Evolutionary conservation across 2,888 invertebrate species (phyloP).

Genomic region (Pollenia angustigena): DNA sequence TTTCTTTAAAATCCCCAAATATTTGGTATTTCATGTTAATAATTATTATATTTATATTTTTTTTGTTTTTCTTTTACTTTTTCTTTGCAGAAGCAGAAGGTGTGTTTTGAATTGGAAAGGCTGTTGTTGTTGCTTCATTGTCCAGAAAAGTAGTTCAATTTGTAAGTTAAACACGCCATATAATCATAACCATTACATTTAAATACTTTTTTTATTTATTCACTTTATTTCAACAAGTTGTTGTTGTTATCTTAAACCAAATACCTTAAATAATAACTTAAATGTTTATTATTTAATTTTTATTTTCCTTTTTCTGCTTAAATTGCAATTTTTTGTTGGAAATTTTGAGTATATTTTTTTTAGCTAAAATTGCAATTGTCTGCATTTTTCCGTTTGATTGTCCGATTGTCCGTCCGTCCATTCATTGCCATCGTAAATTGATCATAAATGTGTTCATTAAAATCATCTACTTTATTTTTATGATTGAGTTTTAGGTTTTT

Average conservation of each 20-base stretch:
- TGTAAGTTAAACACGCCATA: conserved; percentile 68
- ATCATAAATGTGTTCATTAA: conserved; percentile 51
- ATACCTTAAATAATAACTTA: conserved; percentile 16
- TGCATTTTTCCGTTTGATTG: not conserved
- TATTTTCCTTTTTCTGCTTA: conserved; percentile 9
- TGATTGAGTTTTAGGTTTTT: conserved; percentile 10
- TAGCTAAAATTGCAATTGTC: conserved; percentile 15
- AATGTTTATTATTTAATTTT: conserved; percentile 43
- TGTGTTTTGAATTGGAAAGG: not conserved
- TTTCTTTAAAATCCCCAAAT: conserved; percentile 14
- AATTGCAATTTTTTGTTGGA: conserved; percentile 58
- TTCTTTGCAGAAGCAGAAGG: conserved; percentile 26
- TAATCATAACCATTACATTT: conserved; percentile 63
- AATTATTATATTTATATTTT: not conserved
- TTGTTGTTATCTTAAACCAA: conserved; percentile 28
- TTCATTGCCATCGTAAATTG: conserved; percentile 35
- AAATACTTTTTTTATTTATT: conserved; percentile 28
- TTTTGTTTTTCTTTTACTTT: not conserved
- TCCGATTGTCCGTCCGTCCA: not conserved
- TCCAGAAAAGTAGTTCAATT: conserved; percentile 59
- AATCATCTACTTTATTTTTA: conserved; percentile 44
- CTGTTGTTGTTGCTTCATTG: conserved; percentile 49
- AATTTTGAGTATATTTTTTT: conserved; percentile 29
- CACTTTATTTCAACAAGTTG: not conserved
- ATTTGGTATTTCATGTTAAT: not conserved